Conservation (phyloP, 2,888 invertebrate genomes). For the Ophion ventricosus region DNA sequence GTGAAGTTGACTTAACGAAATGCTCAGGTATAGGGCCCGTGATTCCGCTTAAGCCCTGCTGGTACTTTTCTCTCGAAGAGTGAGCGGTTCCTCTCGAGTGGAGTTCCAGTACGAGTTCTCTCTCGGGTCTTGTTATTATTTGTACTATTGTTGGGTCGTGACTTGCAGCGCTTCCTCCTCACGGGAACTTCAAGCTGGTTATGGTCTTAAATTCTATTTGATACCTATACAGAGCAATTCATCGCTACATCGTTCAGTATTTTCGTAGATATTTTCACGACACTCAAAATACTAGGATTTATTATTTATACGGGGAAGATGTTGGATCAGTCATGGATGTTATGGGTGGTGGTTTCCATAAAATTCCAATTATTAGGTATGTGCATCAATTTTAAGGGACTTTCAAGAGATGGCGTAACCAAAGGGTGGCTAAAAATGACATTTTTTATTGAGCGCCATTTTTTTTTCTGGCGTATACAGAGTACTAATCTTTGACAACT, state of each 20-base stretch:
- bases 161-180: constrained; percentile 78
- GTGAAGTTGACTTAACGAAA: constrained; percentile 73
- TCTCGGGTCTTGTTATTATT: constrained; percentile 80
- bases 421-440: no score
- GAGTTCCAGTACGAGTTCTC: constrained; percentile 63
- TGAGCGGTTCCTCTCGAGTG: constrained; percentile 59
- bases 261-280: constrained; percentile 3
- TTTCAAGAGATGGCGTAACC: no score
- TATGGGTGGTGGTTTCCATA: not conserved
- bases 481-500: no score
- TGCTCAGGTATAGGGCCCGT: constrained; percentile 72
- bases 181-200: constrained; percentile 62
- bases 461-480: no score
- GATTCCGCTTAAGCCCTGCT: constrained; percentile 72
- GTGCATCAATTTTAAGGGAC: no score
- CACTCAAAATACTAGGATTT: not conserved
- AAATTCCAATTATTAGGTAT: no score
- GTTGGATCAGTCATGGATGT: not conserved
- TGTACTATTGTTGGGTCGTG: constrained; percentile 83
- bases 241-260: not conserved
- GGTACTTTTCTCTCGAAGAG: constrained; percentile 50
- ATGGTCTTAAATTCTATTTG: constrained; percentile 41
- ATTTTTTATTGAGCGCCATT: no score
- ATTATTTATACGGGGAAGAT: not conserved
- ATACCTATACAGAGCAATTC: constrained; percentile 23